Evolutionary conservation across 2,797 vertebrate genomes (phyloP).

Genomic region (Cryptoprocta ferox): DNA sequence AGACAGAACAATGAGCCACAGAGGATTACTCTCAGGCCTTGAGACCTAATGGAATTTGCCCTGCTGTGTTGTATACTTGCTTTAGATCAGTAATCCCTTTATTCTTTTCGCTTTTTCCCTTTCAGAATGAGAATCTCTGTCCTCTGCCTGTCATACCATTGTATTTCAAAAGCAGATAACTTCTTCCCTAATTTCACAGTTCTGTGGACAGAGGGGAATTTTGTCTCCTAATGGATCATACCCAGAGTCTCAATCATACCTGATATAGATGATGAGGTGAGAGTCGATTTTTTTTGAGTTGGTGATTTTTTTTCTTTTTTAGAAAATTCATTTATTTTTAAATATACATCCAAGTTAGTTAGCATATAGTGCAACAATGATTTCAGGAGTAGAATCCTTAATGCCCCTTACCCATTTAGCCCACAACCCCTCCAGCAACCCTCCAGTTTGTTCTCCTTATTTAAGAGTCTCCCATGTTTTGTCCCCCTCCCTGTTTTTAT

Average conservation of each 20-base stretch:
- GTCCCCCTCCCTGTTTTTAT: too few relatives aligned
- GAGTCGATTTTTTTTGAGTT: background rate
- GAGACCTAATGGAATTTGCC: background rate
- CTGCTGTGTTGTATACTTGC: background rate
- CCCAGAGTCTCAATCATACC: background rate
- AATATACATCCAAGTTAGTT: too few relatives aligned
- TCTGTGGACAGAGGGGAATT: background rate
- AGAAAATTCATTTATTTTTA: too few relatives aligned
- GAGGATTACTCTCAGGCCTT: background rate
- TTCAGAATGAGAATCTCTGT: background rate
- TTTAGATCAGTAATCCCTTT: background rate
- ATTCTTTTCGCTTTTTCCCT: background rate
- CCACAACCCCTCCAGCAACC: too few relatives aligned
- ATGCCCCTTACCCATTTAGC: too few relatives aligned
- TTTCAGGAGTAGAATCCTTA: too few relatives aligned
- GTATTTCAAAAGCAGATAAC: background rate
- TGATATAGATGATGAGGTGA: background rate
- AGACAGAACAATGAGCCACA: background rate
- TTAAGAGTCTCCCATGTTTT: too few relatives aligned
- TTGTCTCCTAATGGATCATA: background rate
- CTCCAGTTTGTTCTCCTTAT: too few relatives aligned
- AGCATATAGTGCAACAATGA: too few relatives aligned
- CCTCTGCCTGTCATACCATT: background rate
- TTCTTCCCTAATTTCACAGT: background rate
- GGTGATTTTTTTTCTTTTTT: background rate